Evolutionary conservation across 2,797 vertebrate species (phyloP).

Genomic region (Clarias platycephalus): DNA sequence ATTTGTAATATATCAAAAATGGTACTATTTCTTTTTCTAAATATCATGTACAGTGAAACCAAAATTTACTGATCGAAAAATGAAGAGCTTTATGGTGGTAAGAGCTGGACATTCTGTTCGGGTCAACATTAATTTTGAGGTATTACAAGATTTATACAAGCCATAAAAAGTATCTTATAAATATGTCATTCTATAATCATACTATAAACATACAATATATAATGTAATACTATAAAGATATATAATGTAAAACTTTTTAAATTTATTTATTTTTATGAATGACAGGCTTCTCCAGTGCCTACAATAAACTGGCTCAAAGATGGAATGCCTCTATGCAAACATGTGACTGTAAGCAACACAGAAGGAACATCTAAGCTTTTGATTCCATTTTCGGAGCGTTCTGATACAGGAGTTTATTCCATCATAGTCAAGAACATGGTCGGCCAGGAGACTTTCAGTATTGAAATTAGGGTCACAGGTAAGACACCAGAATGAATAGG

Average conservation of each 20-base stretch:
- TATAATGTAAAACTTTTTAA: not conserved
- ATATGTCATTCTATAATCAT: not conserved
- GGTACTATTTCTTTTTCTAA: not conserved
- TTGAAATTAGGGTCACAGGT: conserved; percentile 84
- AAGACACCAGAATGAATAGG: conserved; percentile 41
- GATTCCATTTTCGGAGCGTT: conserved; percentile 72
- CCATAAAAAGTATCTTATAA: not conserved
- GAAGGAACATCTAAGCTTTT: conserved; percentile 78
- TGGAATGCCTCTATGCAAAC: conserved; percentile 69
- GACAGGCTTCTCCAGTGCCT: conserved; percentile 80
- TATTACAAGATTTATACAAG: not conserved
- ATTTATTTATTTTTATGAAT: not conserved
- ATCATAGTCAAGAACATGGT: conserved; percentile 73
- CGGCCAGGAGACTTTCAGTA: conserved; percentile 76
- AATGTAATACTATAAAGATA: not conserved
- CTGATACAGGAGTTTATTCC: conserved; percentile 79
- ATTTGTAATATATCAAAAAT: not conserved
- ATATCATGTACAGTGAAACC: conserved; percentile 74
- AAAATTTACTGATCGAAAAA: conserved; percentile 75
- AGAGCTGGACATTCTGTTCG: conserved; percentile 76
- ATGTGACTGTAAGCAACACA: conserved; percentile 69
- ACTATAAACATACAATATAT: not conserved
- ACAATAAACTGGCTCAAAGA: conserved; percentile 85
- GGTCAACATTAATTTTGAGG: conserved; percentile 81
- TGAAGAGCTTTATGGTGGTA: conserved; percentile 75